Evolutionary conservation across 1,140 invertebrate species (phyloP), one percentile per base, ranked within the genome.

Genomic region (Cryptotermes secundus): DNA sequence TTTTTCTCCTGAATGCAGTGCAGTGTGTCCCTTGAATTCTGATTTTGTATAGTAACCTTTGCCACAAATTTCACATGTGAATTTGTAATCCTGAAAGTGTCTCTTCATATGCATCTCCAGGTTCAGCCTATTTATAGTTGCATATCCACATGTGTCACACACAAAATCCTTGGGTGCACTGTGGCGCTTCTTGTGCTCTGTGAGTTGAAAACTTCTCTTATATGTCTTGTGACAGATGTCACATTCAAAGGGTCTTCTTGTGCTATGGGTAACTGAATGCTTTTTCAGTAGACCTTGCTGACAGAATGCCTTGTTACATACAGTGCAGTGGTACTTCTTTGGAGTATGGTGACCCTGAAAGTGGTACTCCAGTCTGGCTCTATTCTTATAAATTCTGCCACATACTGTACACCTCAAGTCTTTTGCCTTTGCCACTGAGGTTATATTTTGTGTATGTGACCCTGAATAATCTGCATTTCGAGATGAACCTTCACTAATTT

Each of bases 161-260:
- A 80, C 31, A 38, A 80, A 42, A 24, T 42, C 31, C 72, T 45
- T 80, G 34, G n/a, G 4, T 3, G 34, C 42, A 42, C 2, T 38
- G 31, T 84, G 36, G 6, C 72, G 42, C 79, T 84, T 84, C 34
- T 35, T 81, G 83, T 84, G 83, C 2, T 45, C 59, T 31, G 31
- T 59, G 72, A 83, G 83, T 24, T 72, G 31, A 79, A 72, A 65
- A 36, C 59, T 83, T 22, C 93, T 88, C 31, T 94, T 89, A 90
- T 95, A 95, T 3, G 91, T 91, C 86, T 95, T 95, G 7, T 91
- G 89, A 87, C 94, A 95, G 80, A 92, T 90, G n/a, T 93, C 91
- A 87, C 94, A 95, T 4, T 92, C 89, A 88, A 93, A 95, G 0
- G 93, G 93, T 45, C 94, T 87, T 86, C 94, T 93, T 34, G 86